Evolutionary conservation across 1,140 invertebrate species (phyloP).

Genomic region (Episyrphus balteatus): DNA sequence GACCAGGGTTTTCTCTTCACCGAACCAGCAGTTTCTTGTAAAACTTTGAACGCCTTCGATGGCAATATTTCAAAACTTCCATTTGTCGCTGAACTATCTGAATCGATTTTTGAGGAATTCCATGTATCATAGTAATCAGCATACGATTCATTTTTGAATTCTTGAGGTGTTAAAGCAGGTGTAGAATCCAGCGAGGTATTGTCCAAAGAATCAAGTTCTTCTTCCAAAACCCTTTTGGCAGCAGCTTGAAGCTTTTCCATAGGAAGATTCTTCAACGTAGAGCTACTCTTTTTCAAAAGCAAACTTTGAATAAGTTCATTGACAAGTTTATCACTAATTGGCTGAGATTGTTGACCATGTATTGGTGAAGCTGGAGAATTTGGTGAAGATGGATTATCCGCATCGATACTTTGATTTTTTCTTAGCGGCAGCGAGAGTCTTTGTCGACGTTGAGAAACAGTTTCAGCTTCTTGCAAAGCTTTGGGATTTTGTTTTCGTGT

Average conservation of each 20-base stretch:
- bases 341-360: conserved; percentile 13
- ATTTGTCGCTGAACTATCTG: conserved; percentile 22
- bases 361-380: conserved; percentile 42
- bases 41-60: conserved; percentile 40
- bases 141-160: conserved; percentile 37
- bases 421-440: conserved; percentile 36
- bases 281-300: conserved; percentile 41
- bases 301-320: conserved; percentile 46
- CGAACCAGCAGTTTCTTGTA: conserved; percentile 28
- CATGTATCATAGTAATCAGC: conserved; percentile 50
- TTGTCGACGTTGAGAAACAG: conserved; percentile 25
- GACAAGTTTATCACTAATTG: conserved; percentile 43
- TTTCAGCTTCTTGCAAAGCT: conserved; percentile 23
- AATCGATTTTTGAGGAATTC: conserved; percentile 19
- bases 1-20: conserved; percentile 29
- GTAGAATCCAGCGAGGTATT: conserved; percentile 36
- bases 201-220: conserved; percentile 36
- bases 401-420: conserved; percentile 33
- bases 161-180: conserved; percentile 35
- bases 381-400: conserved; percentile 39
- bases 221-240: conserved; percentile 42
- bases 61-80: conserved; percentile 39
- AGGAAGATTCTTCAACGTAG: conserved; percentile 41
- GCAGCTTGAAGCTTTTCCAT: conserved; percentile 46
- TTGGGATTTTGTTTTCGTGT: conserved; percentile 28